Evolutionary conservation across 2,888 invertebrate genomes (phyloP).

Genomic region (Protonemura montana): DNA sequence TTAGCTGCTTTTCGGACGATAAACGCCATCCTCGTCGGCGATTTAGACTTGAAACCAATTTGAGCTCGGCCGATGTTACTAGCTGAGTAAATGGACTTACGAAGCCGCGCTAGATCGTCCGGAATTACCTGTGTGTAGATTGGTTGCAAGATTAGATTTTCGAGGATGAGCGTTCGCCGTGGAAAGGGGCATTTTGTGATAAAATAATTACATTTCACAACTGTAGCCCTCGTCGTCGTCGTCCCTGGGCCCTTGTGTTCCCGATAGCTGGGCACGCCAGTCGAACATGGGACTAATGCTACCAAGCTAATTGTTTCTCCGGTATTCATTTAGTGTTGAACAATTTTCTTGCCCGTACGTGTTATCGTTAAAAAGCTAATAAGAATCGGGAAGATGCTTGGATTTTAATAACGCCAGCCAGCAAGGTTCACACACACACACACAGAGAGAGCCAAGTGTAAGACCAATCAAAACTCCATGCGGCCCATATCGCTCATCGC

Average conservation of each 20-base stretch:
- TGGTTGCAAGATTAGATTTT: neutral
- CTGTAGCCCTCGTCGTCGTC: neutral
- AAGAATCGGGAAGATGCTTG: neutral
- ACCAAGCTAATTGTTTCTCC: neutral
- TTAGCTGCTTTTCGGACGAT: neutral
- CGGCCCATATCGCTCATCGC: neutral
- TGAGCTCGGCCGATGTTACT: neutral
- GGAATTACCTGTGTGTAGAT: neutral
- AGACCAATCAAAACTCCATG: neutral
- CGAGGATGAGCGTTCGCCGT: neutral
- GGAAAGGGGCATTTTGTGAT: neutral
- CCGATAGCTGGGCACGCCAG: neutral
- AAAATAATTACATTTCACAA: neutral
- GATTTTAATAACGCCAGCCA: neutral
- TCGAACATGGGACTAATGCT: neutral
- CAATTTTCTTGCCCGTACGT: neutral
- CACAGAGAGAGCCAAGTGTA: neutral
- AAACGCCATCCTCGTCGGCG: conserved; percentile 24
- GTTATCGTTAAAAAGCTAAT: conserved; percentile 2
- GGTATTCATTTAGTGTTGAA: neutral
- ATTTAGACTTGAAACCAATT: conserved; percentile 24
- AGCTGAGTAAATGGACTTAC: neutral
- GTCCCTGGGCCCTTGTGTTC: neutral
- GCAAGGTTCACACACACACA: neutral
- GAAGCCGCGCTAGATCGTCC: neutral